Percentiles rank a stretch among this genome's conserved stretches.
Evolutionary conservation across 2,113 vertebrate species (phyloP).

Genomic region (Rhynchopsitta pachyrhyncha): DNA sequence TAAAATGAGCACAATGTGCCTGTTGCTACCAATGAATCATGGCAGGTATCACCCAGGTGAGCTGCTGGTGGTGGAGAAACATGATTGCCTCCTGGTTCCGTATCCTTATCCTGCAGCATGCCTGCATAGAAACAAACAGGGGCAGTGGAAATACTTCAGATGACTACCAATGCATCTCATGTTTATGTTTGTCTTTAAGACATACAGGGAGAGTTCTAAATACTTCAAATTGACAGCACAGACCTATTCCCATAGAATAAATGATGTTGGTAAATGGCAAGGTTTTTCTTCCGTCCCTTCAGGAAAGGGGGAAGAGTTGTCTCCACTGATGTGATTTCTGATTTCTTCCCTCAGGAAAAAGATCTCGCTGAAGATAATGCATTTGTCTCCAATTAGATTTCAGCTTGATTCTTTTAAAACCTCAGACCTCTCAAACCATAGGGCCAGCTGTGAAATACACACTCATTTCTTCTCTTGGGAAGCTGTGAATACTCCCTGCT

Average conservation of each 20-base stretch:
- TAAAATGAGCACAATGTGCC: background rate
- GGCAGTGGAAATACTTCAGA: background rate
- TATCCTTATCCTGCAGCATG: background rate
- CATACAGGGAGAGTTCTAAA: background rate
- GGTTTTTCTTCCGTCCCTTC: background rate
- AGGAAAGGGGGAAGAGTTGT: background rate
- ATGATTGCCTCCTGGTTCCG: background rate
- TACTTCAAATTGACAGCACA: background rate
- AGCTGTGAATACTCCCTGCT: fast-evolving
- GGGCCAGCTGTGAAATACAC: background rate
- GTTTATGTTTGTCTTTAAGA: background rate
- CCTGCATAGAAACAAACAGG: background rate
- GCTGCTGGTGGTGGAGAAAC: background rate
- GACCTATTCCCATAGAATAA: background rate
- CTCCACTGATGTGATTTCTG: background rate
- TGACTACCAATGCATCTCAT: background rate
- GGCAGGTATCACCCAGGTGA: background rate
- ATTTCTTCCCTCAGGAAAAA: background rate
- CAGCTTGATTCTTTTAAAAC: background rate
- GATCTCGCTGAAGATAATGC: background rate
- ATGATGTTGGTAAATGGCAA: background rate
- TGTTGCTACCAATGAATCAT: fast-evolving
- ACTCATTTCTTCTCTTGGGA: background rate
- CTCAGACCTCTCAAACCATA: background rate
- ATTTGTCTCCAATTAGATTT: background rate